These are phyloP conservation scores for Adelognathus sp. DNA, from an alignment of 2,888 invertebrate species.

Conservation along the genomic window DNA sequence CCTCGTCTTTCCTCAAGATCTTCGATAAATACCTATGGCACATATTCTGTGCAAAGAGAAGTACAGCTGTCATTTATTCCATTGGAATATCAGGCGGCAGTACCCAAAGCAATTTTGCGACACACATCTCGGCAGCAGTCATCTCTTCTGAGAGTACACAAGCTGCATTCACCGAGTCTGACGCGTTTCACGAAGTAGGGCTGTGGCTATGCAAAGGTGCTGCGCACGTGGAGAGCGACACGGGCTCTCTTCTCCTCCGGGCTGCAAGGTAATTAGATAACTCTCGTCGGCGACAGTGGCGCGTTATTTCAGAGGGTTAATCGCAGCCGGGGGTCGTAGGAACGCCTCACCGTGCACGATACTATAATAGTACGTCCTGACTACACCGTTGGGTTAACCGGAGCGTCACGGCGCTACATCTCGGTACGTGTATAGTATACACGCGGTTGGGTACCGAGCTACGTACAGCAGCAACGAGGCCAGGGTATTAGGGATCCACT, in stretches of 20 bases:
- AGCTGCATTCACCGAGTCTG: background rate
- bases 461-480: constrained; percentile 6
- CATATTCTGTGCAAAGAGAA: background rate
- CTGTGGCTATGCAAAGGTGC: background rate
- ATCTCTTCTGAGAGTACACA: background rate
- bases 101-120: background rate
- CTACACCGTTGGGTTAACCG: constrained; percentile 1
- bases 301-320: constrained; percentile 61
- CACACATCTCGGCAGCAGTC: background rate
- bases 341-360: constrained; percentile 25
- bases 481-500: constrained; percentile 53
- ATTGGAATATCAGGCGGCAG: background rate
- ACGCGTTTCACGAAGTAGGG: background rate
- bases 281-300: constrained; percentile 55
- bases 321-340: constrained; percentile 17
- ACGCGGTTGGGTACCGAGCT: constrained; percentile 14
- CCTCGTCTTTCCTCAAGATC: background rate
- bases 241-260: background rate
- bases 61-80: background rate
- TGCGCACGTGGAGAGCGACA: background rate
- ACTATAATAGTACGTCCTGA: constrained; percentile 24
- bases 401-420: constrained; percentile 4
- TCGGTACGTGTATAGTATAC: constrained; percentile 26
- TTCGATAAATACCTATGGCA: background rate
- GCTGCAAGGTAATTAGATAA: constrained; percentile 59